phyloP scores from a whole-genome alignment of 2,888 invertebrate genomes.

The Ophioninae sp. region DNA sequence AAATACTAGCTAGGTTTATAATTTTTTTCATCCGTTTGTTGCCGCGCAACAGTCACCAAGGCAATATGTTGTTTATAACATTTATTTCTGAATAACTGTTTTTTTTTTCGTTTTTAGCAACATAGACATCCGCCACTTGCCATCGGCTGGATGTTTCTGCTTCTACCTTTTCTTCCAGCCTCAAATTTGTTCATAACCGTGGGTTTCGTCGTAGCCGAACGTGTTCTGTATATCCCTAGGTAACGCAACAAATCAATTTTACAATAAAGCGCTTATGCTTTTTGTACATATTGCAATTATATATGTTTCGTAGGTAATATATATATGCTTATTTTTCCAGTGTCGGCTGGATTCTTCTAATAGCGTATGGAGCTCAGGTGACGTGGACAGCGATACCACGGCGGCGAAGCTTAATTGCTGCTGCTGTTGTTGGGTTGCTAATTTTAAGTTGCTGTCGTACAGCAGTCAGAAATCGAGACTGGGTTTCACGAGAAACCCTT shows the following conservation, averaged over 20 bases:
- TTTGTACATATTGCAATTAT: neutral
- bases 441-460: slow-evolving; percentile 86
- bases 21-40: neutral
- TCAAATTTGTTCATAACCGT: slow-evolving; percentile 91
- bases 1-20: neutral
- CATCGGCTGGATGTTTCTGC: slow-evolving; percentile 87
- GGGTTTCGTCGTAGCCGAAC: slow-evolving; percentile 93
- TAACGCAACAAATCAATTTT: slow-evolving; percentile 75
- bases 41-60: neutral
- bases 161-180: slow-evolving; percentile 93
- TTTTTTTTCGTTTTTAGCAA: slow-evolving; percentile 82
- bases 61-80: neutral
- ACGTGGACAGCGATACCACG: slow-evolving; percentile 83
- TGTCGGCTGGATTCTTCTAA: slow-evolving; percentile 90
- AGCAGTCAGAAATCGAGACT: slow-evolving; percentile 87
- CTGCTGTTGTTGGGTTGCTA: slow-evolving; percentile 84
- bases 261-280: neutral
- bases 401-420: slow-evolving; percentile 82
- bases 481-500: slow-evolving; percentile 89
- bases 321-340: slow-evolving; percentile 81
- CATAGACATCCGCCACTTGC: slow-evolving; percentile 87
- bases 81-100: neutral
- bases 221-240: slow-evolving; percentile 94
- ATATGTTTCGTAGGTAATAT: neutral
- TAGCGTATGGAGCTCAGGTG: slow-evolving; percentile 88